Base-by-base conservation (phyloP, 2,113 vertebrate species). In the Herpailurus yagouaroundi region DNA sequence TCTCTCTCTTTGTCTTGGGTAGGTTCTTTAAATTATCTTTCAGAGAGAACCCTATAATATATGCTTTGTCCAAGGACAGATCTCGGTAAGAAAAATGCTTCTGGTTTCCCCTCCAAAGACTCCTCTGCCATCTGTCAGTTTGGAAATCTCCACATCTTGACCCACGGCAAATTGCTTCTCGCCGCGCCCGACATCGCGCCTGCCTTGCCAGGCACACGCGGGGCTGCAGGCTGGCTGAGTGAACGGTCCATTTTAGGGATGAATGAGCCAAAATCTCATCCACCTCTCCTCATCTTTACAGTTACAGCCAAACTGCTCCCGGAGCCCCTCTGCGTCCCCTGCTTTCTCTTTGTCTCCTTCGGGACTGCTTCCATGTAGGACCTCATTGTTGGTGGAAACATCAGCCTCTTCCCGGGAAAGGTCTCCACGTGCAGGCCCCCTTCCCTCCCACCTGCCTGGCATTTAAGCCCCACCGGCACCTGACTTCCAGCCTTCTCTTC, bases 121-220 rank as follows among this genome's bases (percentile, higher is more conserved):
- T 57, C 64, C 83, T 41, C 84, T 0, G 0, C 80, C 88, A 95
- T 96, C 95, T 93, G 93, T 97, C 95, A 91, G 77, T 68, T 38
- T 55, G 91, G 94, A 97, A 95, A 95, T 96, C 91, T 89, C 60
- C 41, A 60, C 77, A 95, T 97, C 96, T 91, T 93, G 97, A 97
- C 96, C 95, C 93, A 21, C 1, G 0, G 93, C 93, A 93, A 93
- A 97, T 89, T 86, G 92, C 81, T 94, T 96, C 93, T 93, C 4
- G 50, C 18, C 3, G 83, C 3, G 31, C 52, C 14, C 0, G 5
- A 38, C 2, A 14, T 1, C 1, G 48, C 0, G 2, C 27, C 41
- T 38, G 74, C 63, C 27, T 55, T 8, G 8, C 2, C 31, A 38
- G 85, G 84, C 14, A 1, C 33, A 1, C 0, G 9, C 0, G 1